Conservation (phyloP, 2,113 vertebrate species). For the Nettapus auritus region DNA sequence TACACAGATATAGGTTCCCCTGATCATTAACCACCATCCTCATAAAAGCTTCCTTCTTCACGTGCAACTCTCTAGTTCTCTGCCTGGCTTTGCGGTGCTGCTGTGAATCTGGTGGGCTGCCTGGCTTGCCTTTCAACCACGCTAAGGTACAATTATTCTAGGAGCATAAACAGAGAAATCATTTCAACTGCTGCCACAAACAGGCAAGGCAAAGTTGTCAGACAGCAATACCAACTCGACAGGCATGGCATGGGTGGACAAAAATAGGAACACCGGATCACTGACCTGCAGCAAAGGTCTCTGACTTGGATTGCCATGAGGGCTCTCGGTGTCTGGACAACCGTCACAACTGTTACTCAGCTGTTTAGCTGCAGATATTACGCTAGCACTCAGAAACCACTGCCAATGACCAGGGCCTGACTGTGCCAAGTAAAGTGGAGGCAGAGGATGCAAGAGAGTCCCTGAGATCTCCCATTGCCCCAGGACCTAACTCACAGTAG, state of each 20-base stretch:
- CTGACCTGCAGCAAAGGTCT: slow-evolving; percentile 63
- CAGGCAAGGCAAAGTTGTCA: slow-evolving; percentile 16
- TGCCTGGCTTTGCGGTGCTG: not conserved
- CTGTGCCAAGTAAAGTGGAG: not conserved
- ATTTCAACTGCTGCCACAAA: not conserved
- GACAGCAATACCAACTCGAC: slow-evolving; percentile 1
- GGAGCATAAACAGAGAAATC: not conserved
- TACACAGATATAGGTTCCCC: accelerated
- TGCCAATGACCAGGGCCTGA: not conserved
- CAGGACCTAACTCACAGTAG: not conserved
- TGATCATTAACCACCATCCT: not conserved
- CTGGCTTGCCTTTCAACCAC: not conserved
- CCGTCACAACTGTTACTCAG: slow-evolving; percentile 64
- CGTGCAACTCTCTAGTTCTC: accelerated
- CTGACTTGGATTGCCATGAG: slow-evolving; percentile 49
- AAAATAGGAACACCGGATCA: slow-evolving; percentile 61
- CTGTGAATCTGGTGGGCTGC: not conserved
- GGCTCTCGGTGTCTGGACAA: slow-evolving; percentile 26
- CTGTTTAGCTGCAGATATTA: slow-evolving; percentile 51
- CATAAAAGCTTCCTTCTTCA: not conserved
- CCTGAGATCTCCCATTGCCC: not conserved
- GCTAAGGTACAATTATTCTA: not conserved
- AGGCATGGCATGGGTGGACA: not conserved
- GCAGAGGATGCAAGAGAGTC: not conserved
- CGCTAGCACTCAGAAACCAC: not conserved